phyloP scores from a whole-genome alignment of 2,113 vertebrate genomes.

The Gymnogyps californianus region DNA sequence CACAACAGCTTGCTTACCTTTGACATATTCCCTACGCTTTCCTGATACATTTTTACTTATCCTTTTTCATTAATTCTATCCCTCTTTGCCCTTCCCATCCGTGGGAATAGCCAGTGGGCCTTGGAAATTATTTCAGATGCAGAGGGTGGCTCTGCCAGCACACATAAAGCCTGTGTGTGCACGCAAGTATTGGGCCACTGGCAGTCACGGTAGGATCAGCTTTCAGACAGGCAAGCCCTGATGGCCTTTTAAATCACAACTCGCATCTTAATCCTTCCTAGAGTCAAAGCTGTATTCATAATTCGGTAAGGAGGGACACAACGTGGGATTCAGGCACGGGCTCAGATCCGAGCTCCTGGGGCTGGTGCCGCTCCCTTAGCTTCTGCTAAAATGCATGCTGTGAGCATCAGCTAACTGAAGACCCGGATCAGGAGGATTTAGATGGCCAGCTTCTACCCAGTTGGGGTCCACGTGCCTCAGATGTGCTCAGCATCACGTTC shows the following conservation, averaged over 20 bases:
- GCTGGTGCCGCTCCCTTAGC: neutral
- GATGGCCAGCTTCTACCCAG: neutral
- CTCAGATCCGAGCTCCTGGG: neutral
- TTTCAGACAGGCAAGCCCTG: neutral
- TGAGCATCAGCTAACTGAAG: neutral
- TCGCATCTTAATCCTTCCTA: neutral
- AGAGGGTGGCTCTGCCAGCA: neutral
- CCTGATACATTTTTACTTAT: neutral
- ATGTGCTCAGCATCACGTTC: neutral
- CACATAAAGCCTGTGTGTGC: neutral
- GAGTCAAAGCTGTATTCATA: neutral
- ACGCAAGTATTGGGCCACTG: accelerated
- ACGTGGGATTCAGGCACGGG: neutral
- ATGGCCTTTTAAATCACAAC: neutral
- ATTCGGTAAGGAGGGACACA: neutral
- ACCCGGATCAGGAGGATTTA: neutral
- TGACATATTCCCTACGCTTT: neutral
- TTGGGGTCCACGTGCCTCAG: neutral
- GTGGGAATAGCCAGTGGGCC: neutral
- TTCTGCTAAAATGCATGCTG: neutral
- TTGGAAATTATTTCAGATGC: neutral
- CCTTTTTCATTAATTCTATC: neutral
- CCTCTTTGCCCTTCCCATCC: neutral
- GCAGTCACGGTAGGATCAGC: neutral
- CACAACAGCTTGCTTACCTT: neutral